Conservation (phyloP, 2,797 vertebrate species). For the Steatocranus sp. region DNA sequence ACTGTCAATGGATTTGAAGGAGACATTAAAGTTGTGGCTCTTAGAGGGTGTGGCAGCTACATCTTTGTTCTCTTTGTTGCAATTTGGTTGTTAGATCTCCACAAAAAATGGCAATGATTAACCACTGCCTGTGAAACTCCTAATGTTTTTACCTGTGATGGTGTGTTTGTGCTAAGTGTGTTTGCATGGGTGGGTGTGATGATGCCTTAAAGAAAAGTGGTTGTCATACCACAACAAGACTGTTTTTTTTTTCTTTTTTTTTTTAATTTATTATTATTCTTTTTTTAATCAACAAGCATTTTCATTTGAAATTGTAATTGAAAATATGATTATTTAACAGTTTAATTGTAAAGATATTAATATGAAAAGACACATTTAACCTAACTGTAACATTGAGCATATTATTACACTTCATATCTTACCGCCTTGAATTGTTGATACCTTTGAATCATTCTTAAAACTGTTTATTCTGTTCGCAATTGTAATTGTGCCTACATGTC, state of each 20-base stretch:
- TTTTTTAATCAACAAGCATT: background rate
- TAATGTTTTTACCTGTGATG: slow-evolving; percentile 18
- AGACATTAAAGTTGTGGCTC: background rate
- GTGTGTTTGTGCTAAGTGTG: background rate
- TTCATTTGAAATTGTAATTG: background rate
- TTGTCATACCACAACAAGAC: background rate
- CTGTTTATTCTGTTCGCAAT: background rate
- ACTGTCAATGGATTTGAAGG: background rate
- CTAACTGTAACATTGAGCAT: background rate
- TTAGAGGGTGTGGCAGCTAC: slow-evolving; percentile 5
- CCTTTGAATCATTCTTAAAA: background rate
- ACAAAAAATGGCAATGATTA: slow-evolving; percentile 39
- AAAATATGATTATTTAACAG: background rate
- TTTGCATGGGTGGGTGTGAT: background rate
- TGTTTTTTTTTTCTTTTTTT: rapidly evolving
- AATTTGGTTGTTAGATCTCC: slow-evolving; percentile 30
- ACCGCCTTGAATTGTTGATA: background rate
- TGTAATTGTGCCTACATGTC: background rate
- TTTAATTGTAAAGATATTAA: background rate
- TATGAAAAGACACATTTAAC: background rate
- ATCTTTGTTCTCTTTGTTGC: background rate
- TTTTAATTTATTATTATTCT: background rate
- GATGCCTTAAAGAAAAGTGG: background rate
- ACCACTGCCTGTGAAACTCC: background rate
- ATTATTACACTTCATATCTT: background rate